Percentiles rank a stretch among this genome's conserved stretches.
These are phyloP conservation scores for Papilio machaon DNA, from an alignment of 1,140 invertebrate genomes.

Conservation along the genomic window DNA sequence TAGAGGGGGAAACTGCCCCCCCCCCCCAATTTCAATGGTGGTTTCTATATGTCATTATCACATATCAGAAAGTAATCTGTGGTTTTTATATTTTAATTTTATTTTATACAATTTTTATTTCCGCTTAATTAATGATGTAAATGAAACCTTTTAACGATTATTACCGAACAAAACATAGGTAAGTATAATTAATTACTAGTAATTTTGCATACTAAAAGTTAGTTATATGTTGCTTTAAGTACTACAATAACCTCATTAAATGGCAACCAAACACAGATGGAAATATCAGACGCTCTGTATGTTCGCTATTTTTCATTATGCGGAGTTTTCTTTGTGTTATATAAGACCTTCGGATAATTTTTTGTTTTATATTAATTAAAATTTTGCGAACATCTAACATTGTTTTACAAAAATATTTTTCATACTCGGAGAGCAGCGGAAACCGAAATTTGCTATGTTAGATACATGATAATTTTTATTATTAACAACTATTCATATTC, in stretches of 20 bases:
- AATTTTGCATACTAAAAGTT: background rate
- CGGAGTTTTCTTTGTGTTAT: constrained; percentile 5
- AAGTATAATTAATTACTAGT: background rate
- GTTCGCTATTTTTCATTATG: constrained; percentile 4
- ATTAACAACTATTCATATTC: no score
- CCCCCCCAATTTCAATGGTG: no score
- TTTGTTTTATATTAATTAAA: constrained; percentile 16
- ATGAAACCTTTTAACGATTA: no score
- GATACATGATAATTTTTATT: no score
- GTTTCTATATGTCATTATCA: no score
- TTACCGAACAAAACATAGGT: no score
- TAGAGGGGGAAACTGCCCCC: no score
- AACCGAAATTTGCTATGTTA: background rate
- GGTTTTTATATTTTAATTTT: no score
- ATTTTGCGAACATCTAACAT: background rate
- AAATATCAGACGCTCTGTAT: background rate
- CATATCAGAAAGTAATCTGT: no score
- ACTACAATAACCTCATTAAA: background rate
- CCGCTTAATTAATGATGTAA: no score
- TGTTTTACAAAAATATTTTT: background rate
- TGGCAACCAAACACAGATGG: background rate
- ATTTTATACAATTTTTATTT: no score
- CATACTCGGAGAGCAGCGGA: background rate
- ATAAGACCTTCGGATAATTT: constrained; percentile 4
- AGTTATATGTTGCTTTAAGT: background rate